Evolutionary conservation across 2,797 vertebrate genomes (phyloP).

Genomic region (Parambassis ranga): DNA sequence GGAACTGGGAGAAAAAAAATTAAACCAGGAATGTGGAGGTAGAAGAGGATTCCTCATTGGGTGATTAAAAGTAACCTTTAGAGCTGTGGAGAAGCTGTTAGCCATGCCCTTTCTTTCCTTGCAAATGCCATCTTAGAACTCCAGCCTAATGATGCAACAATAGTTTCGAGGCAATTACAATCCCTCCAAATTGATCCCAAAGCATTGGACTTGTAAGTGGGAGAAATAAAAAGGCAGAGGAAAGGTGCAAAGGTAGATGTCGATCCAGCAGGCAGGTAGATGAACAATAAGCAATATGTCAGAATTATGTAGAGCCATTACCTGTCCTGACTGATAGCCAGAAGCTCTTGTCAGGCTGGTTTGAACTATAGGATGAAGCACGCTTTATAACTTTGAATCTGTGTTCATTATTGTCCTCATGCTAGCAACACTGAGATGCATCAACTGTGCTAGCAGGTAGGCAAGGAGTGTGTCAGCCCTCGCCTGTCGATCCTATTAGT

Average conservation of each 20-base stretch:
- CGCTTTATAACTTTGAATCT: background rate
- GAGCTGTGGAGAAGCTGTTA: constrained; percentile 81
- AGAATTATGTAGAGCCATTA: constrained; percentile 52
- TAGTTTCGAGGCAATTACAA: constrained; percentile 83
- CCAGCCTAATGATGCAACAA: constrained; percentile 82
- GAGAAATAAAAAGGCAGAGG: constrained; percentile 35
- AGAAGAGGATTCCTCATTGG: constrained; percentile 73
- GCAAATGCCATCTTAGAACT: constrained; percentile 82
- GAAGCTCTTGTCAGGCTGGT: background rate
- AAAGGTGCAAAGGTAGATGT: constrained; percentile 33
- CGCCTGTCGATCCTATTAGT: constrained; percentile 37
- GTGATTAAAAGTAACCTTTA: constrained; percentile 89
- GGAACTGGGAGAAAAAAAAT: constrained; percentile 58
- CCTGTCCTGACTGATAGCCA: constrained; percentile 12
- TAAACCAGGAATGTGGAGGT: constrained; percentile 50
- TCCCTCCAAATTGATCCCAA: constrained; percentile 81
- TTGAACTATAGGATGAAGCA: background rate
- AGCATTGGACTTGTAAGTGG: constrained; percentile 65
- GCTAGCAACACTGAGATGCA: background rate
- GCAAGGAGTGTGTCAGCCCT: constrained; percentile 8
- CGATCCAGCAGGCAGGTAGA: constrained; percentile 45
- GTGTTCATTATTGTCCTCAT: constrained; percentile 1
- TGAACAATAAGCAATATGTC: constrained; percentile 21
- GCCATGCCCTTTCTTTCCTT: constrained; percentile 82
- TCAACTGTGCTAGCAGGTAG: constrained; percentile 15